Conservation (phyloP, 2,888 invertebrate genomes). For the Tanypteryx hageni region DNA sequence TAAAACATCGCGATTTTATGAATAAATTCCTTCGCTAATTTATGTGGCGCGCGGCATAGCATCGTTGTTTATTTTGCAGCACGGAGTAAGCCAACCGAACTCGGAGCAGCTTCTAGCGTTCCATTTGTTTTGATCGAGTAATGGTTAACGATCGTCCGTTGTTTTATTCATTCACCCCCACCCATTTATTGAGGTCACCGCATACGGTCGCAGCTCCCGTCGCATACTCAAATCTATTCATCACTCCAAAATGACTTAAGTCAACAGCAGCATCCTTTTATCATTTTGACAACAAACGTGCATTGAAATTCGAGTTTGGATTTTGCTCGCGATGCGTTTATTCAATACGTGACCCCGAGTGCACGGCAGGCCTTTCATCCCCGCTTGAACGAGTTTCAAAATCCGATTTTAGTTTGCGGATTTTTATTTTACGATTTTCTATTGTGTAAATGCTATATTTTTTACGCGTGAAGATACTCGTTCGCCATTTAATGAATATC, state of each 20-base stretch:
- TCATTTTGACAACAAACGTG: background rate
- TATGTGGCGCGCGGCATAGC: too few relatives aligned
- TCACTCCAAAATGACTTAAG: slow-evolving; percentile 13
- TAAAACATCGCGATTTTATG: too few relatives aligned
- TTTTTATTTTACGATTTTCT: too few relatives aligned
- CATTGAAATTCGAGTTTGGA: background rate
- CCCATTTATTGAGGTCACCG: background rate
- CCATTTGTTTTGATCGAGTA: background rate
- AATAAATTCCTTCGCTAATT: too few relatives aligned
- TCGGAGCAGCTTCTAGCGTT: background rate
- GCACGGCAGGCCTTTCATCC: background rate
- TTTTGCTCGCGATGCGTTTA: background rate
- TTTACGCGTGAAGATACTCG: too few relatives aligned
- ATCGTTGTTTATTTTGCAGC: too few relatives aligned
- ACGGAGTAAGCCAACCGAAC: background rate
- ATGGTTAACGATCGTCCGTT: background rate
- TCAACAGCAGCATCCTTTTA: background rate
- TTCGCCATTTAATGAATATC: too few relatives aligned
- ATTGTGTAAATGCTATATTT: too few relatives aligned
- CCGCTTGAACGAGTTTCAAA: too few relatives aligned
- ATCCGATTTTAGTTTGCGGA: too few relatives aligned
- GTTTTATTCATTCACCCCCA: slow-evolving; percentile 2
- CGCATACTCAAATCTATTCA: background rate
- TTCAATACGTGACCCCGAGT: background rate
- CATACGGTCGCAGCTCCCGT: background rate